Evolutionary conservation across 2,113 vertebrate genomes (phyloP).

Genomic region (Chaetodon trifascialis): DNA sequence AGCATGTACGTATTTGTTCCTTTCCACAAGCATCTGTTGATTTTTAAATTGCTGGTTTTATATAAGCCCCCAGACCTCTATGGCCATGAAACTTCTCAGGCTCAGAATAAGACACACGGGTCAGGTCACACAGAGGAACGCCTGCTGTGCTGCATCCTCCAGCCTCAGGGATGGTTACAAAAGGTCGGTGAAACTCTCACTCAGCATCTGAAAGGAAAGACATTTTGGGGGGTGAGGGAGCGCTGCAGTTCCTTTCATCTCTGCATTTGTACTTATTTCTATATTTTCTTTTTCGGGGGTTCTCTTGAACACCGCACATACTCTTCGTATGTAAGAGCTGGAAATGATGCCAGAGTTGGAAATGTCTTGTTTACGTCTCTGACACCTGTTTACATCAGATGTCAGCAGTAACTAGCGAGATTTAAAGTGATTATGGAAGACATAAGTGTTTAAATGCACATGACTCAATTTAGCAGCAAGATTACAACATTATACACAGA

Average conservation of each 20-base stretch:
- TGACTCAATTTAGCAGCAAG: not conserved
- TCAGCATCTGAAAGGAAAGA: conserved; percentile 50
- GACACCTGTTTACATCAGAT: not conserved
- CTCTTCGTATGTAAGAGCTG: not conserved
- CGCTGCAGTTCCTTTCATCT: conserved; percentile 12
- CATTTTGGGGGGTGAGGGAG: not conserved
- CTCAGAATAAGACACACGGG: conserved; percentile 27
- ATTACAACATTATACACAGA: not conserved
- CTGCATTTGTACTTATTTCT: conserved; percentile 7
- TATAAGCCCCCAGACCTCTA: not conserved
- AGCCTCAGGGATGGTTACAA: conserved; percentile 30
- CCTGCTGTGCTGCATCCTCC: conserved; percentile 30
- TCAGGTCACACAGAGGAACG: conserved; percentile 44
- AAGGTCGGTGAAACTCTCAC: conserved; percentile 47
- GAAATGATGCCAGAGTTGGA: conserved; percentile 15
- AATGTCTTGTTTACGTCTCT: conserved; percentile 13
- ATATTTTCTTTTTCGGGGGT: conserved; percentile 2
- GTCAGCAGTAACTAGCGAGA: not conserved
- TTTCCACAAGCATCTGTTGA: not conserved
- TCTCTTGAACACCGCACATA: conserved; percentile 2
- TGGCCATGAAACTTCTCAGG: not conserved
- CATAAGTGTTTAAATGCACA: not conserved
- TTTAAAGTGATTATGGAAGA: not conserved
- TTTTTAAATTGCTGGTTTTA: conserved; percentile 22
- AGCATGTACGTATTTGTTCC: not conserved